Evolutionary conservation across 92 coral and sea anemone species (phyloP).

Genomic region (Zoanthus gigantus): DNA sequence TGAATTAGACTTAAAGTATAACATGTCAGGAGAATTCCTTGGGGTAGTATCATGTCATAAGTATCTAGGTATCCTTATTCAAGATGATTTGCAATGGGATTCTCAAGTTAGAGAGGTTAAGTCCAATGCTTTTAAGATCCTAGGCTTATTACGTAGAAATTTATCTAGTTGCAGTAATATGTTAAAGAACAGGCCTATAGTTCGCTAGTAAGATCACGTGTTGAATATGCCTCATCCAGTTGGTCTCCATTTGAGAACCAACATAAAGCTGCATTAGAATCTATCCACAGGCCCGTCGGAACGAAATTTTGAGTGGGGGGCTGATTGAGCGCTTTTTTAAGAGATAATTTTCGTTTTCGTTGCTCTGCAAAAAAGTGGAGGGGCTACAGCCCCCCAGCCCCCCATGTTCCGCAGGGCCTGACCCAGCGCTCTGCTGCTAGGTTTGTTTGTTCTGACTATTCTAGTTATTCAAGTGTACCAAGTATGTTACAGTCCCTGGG

Average conservation of each 20-base stretch:
- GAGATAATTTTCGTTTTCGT: no score
- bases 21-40: background rate
- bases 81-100: background rate
- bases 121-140: background rate
- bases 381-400: no score
- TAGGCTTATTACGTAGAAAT: background rate
- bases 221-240: no score
- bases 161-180: background rate
- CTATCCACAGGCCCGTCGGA: no score
- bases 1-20: no score
- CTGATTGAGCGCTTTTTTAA: no score
- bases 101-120: background rate
- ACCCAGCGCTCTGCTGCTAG: no score
- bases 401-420: no score
- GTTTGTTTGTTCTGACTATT: background rate
- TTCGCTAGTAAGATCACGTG: background rate
- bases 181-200: conserved; percentile 7
- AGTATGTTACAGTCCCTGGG: conserved; percentile 41
- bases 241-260: no score
- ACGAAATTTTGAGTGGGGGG: no score
- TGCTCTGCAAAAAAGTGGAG: no score
- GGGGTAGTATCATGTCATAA: background rate
- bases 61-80: conserved; percentile 23
- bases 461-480: conserved; percentile 46
- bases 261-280: no score